A percentile compares a stretch with the other conserved stretches of the same genome.
These are phyloP conservation scores for Agrotis exclamationis DNA, from an alignment of 2,888 invertebrate genomes.

Conservation along the genomic window DNA sequence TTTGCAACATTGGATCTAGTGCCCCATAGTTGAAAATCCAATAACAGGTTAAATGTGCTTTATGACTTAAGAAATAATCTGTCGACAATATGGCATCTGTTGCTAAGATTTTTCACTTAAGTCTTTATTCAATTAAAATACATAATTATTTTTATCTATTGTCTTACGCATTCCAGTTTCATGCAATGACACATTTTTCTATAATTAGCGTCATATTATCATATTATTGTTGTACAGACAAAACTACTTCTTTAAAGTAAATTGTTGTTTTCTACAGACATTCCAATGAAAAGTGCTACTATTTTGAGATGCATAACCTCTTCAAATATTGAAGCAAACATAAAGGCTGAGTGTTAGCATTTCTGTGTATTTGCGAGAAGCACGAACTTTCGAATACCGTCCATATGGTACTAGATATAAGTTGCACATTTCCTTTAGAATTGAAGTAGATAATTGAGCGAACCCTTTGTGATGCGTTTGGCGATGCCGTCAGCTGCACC, in stretches of 20 bases:
- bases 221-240: constrained; percentile 20
- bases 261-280: not conserved
- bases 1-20: no score
- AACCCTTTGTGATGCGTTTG: not conserved
- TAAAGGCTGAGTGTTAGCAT: constrained; percentile 5
- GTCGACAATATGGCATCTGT: not conserved
- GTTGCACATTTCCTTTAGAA: constrained; percentile 4
- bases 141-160: constrained; percentile 16
- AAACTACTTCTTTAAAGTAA: not conserved
- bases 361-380: not conserved
- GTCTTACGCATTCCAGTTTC: constrained; percentile 30
- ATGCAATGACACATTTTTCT: constrained; percentile 12
- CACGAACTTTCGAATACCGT: not conserved
- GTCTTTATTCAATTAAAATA: constrained; percentile 3
- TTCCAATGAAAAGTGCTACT: constrained; percentile 32
- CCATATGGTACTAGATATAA: not conserved
- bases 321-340: constrained; percentile 21
- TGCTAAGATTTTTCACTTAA: not conserved
- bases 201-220: constrained; percentile 18
- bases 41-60: no score
- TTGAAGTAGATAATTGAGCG: not conserved
- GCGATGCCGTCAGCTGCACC: not conserved
- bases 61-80: no score
- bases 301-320: constrained; percentile 25
- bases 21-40: no score